These are phyloP conservation scores for Listronotus oregonensis DNA, from an alignment of 1,140 invertebrate genomes.

Conservation along the genomic window DNA sequence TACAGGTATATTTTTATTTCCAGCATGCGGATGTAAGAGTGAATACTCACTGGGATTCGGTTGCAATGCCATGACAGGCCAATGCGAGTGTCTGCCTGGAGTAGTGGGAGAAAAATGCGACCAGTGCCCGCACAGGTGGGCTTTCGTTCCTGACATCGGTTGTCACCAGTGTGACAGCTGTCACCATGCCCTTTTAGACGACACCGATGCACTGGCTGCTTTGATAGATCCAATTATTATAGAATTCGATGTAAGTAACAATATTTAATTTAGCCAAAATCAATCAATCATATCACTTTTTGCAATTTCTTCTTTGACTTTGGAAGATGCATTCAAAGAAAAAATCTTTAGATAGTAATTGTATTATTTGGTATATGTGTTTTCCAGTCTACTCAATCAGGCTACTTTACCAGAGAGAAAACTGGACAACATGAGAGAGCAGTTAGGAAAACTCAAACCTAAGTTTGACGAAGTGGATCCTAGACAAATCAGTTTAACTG, in stretches of 20 bases:
- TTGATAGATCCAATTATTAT: constrained; percentile 68
- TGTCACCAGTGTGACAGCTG: constrained; percentile 88
- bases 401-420: constrained; percentile 79
- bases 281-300: too few relatives aligned
- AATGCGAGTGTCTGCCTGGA: constrained; percentile 93
- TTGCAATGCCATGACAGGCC: constrained; percentile 86
- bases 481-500: constrained; percentile 61
- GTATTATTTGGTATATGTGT: too few relatives aligned
- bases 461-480: constrained; percentile 70
- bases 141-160: constrained; percentile 68
- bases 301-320: too few relatives aligned
- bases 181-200: constrained; percentile 84
- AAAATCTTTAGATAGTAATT: too few relatives aligned
- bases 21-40: constrained; percentile 83
- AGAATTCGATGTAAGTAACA: constrained; percentile 69
- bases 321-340: background rate
- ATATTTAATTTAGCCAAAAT: too few relatives aligned
- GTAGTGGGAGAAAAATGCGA: constrained; percentile 96
- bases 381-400: constrained; percentile 69
- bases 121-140: constrained; percentile 86
- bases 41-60: constrained; percentile 88
- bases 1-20: too few relatives aligned
- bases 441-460: constrained; percentile 65
- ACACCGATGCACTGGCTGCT: constrained; percentile 74
- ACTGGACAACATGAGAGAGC: constrained; percentile 74